phyloP scores from a whole-genome alignment of 2,797 vertebrate species.

The Apogon talboti region DNA sequence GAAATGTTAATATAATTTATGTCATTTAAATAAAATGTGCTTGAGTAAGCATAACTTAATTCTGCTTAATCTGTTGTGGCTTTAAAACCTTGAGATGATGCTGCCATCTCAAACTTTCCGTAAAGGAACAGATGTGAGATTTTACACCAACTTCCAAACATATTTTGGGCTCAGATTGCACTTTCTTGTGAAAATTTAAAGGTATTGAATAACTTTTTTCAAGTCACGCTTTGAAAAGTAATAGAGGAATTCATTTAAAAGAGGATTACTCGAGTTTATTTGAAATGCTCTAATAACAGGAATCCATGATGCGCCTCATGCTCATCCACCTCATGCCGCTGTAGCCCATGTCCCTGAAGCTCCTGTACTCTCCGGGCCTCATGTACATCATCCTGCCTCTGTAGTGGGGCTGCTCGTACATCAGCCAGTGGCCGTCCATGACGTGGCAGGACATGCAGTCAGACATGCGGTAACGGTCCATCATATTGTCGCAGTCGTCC shows the following conservation, averaged over 20 bases:
- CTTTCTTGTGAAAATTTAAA: conserved; percentile 1
- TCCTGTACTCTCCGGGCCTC: conserved; percentile 80
- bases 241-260: conserved; percentile 34
- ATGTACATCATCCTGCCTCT: conserved; percentile 77
- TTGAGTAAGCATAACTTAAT: no score
- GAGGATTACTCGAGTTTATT: conserved; percentile 68
- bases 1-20: no score
- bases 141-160: neutral
- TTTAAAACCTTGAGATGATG: neutral
- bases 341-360: conserved; percentile 70
- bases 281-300: conserved; percentile 66
- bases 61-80: no score
- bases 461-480: conserved; percentile 73
- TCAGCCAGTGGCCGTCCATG: conserved; percentile 82
- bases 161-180: neutral
- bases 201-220: neutral
- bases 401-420: conserved; percentile 78
- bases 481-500: conserved; percentile 79
- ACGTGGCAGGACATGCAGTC: conserved; percentile 76
- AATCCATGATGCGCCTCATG: conserved; percentile 75
- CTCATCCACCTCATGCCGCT: conserved; percentile 67
- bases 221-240: neutral
- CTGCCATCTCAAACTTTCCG: conserved; percentile 8
- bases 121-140: neutral
- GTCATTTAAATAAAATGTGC: no score